Evolutionary conservation across 2,797 vertebrate genomes (phyloP), one percentile per base, ranked within the genome.

Genomic region (Sebastes flavidus): DNA sequence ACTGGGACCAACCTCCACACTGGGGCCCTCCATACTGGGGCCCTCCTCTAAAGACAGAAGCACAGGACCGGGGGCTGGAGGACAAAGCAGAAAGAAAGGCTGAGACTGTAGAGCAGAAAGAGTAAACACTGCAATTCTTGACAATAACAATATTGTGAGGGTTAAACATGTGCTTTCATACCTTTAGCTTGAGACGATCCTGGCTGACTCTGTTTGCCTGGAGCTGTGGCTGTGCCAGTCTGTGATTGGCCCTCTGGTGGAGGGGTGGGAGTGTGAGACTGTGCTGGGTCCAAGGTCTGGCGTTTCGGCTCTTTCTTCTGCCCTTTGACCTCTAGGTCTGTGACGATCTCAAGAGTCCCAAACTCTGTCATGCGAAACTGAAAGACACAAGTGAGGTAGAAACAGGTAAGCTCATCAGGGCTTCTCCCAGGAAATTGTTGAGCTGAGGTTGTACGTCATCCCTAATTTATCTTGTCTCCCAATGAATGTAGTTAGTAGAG

Each of bases 331-430:
- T 96, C 95, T 6, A 85, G 77, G 72, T 96, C 96, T 20, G 96
- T 95, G 85, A 97, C 92, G n/a, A 97, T 95, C 93, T 98, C 97
- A 83, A 97, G 87, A 16, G 95, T 96, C 67, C 96, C 96, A 95
- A 97, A 97, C 85, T 97, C 97, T 62, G 96, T 97, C 95, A 97
- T 95, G 72, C 92, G 89, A 77, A 97, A 97, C 97, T 98, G 82
- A 63, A 82, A 82, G 59, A 81, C 72, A 82, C 2, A 61, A n/a
- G 8, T 6, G 14, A 52, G 25, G 7, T 4, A 24, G 12, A 29
- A 42, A 74, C 14, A 55, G 13, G 62, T 4, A 20, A 18, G 8
- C 4, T 36, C 30, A 54, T 72, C 29, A 60, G 20, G n/a, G n/a
- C 72, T 58, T 54, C 8, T 32, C 7, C 1, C 4, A 62, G 14